Base-by-base conservation (phyloP, 2,113 vertebrate genomes). In the Spermophilus dauricus region DNA sequence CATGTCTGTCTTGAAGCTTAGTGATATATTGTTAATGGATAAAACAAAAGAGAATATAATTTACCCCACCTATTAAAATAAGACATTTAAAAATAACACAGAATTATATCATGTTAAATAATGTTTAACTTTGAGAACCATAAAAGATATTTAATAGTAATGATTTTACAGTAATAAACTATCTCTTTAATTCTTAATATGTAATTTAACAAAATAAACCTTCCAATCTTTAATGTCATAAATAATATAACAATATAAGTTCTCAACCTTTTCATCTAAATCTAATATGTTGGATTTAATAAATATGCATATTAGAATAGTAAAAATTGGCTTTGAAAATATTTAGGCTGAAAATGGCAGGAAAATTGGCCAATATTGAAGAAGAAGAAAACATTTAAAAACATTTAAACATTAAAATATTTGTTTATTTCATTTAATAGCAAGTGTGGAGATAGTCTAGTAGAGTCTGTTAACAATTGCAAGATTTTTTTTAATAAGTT, bases 61-160 rank as follows among this genome's bases (percentile, higher is more conserved):
- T 61, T 67, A 89, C 58, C 17, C 24, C 88, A 76, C 67, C 11
- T 63, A 93, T 61, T 6, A 75, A 89, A 92, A 78, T 80, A 92
- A 94, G 58, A 63, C 2, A 13, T 48, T 70, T 77, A 70, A 32
- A 34, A 89, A 95, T 45, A 30, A 4, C 16, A 30, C 56, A 92
- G 32, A 76, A 53, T 4, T 89, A 0, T 28, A 70, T 5, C 42
- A 24, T 86, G 17, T 65, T 86, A 91, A 67, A 4, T 69, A 10
- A n/a, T 58, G 17, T 81, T 85, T 91, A 85, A 80, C 30, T 67
- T 58, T 72, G 63, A 91, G 8, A 80, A 34, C 48, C 32, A 37
- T 56, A 3, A 8, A 67, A 32, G 28, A 51, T 12, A 53, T 87
- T 30, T 3, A 0, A 14, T 10, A 8, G 28, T 48, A 37, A 67